Evolutionary conservation across 2,888 invertebrate species (phyloP).

Genomic region (Orgyia antiqua): DNA sequence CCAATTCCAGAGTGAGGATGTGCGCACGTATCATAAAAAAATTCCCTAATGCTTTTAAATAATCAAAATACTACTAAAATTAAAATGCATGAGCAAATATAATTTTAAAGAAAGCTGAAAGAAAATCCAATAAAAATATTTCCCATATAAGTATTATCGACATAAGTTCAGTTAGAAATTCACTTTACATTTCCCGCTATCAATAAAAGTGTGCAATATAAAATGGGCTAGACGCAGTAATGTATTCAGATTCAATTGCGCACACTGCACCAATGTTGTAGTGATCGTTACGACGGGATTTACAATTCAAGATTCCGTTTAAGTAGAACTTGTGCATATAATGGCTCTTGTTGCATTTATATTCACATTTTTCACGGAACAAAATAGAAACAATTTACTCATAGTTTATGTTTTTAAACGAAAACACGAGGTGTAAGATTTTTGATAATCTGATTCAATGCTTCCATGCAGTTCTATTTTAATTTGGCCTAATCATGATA

Average conservation of each 20-base stretch:
- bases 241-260: conserved; percentile 45
- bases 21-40: no score
- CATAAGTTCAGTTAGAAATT: conserved; percentile 23
- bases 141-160: conserved; percentile 7
- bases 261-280: conserved; percentile 27
- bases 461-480: no score
- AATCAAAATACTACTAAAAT: no score
- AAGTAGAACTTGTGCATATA: conserved; percentile 23
- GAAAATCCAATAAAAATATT: conserved; percentile 7
- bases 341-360: conserved; percentile 16
- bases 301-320: conserved; percentile 32
- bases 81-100: no score
- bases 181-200: conserved; percentile 30
- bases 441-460: no score
- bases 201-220: conserved; percentile 32
- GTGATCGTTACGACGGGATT: conserved; percentile 31
- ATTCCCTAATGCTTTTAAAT: no score
- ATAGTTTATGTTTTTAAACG: no score
- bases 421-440: no score
- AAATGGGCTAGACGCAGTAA: conserved; percentile 35
- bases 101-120: conserved; percentile 5
- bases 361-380: conserved; percentile 12
- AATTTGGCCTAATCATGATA: no score
- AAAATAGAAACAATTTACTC: conserved; percentile 4
- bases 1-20: no score